Evolutionary conservation across 2,888 invertebrate genomes (phyloP).

Genomic region (Pristionchus exspectatus): DNA sequence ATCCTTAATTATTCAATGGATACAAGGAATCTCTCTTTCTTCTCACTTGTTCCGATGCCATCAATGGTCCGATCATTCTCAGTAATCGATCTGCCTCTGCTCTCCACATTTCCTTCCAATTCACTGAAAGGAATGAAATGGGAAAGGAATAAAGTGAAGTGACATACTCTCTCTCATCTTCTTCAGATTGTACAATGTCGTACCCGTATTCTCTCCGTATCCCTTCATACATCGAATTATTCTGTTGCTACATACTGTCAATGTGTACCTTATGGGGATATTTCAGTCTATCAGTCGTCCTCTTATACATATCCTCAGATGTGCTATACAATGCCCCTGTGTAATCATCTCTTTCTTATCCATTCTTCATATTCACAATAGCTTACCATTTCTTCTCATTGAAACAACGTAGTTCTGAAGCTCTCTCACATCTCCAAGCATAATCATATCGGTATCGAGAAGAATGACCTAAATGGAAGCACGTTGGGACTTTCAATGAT

Average conservation of each 20-base stretch:
- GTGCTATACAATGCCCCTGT: not conserved
- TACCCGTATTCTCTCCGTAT: slow-evolving; percentile 20
- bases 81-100: slow-evolving; percentile 23
- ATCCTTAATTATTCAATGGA: not conserved
- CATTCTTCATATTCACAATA: too few species aligned
- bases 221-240: not conserved
- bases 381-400: not conserved
- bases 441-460: slow-evolving; percentile 10
- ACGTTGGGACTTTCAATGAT: not conserved
- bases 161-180: slow-evolving; percentile 4
- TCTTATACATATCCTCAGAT: slow-evolving; percentile 21
- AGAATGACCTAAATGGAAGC: not conserved
- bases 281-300: not conserved
- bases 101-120: slow-evolving; percentile 44
- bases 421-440: slow-evolving; percentile 35
- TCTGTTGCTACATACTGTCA: not conserved
- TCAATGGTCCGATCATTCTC: slow-evolving; percentile 30
- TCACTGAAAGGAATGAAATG: not conserved
- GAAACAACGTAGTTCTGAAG: not conserved
- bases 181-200: slow-evolving; percentile 44
- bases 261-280: not conserved
- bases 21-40: not conserved
- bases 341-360: not conserved
- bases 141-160: not conserved
- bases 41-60: slow-evolving; percentile 33